Base-by-base conservation (phyloP, 2,797 vertebrate species). In the Tragelaphus eurycerus region DNA sequence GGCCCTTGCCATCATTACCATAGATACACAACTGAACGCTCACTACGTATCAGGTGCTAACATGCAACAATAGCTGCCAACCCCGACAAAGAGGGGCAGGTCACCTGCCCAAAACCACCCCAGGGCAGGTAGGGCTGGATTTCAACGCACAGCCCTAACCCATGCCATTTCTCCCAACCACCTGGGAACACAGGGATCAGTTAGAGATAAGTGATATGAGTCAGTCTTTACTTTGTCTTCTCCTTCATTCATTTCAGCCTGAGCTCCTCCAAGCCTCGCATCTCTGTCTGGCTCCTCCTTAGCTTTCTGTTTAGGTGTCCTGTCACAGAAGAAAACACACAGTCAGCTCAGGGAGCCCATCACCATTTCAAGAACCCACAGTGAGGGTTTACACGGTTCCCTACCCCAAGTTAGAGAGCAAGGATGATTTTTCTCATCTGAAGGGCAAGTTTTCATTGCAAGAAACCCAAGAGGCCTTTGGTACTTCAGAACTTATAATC, bases 211-310 rank as follows among this genome's bases (percentile, higher is more conserved):
- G 59, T 46, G 21, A 79, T 4, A 34, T 0, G 8, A 78, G n/a
- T 25, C 48, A 3, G 67, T 92, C 79, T 87, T 97, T 95, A 97
- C 97, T 62, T n/a, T 90, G 57, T 96, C 92, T 1, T 90, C 95
- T 84, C 31, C 86, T 3, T 95, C 95, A 48, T 84, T 60, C 0
- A 38, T 4, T 23, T 93, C 90, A 7, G 62, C 4, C 0, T 38
- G 46, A n/a, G 27, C 13, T 34, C 85, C 90, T 1, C 52, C 52
- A 4, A 94, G 67, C 34, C 57, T 87, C 17, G 67, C 57, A 52
- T 88, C 92, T 60, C 78, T 21, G 82, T 92, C 90, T 1, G 15
- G 67, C 15, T 97, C 97, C 21, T 98, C 97, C 29, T 62, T 85
- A 4, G 57, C 29, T 54, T 25, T 93, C 64, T 19, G 93, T 84